A percentile compares a stretch with the other conserved stretches of the same genome.
These are phyloP conservation scores for Lepeophtheirus nordmannii DNA, from an alignment of 2,888 invertebrate species.

Conservation along the genomic window DNA sequence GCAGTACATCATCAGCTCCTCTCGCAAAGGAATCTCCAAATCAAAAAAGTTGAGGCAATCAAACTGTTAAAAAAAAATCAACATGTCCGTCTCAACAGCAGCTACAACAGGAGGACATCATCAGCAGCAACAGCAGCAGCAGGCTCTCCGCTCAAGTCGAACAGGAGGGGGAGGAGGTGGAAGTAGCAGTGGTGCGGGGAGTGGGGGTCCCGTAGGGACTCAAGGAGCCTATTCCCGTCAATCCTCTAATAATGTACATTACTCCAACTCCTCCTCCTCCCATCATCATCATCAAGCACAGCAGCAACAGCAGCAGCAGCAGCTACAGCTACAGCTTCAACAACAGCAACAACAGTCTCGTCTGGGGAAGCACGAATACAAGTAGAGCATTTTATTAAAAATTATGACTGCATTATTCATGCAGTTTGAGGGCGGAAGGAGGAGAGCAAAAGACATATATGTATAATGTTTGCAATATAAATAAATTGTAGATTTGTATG, in stretches of 20 bases:
- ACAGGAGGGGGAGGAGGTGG: no score
- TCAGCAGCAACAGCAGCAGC: no score
- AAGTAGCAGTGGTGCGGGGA: not conserved
- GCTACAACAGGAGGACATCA: not conserved
- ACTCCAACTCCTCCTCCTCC: not conserved
- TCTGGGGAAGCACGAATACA: not conserved
- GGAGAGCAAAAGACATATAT: no score
- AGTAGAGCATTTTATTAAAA: not conserved
- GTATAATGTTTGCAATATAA: no score
- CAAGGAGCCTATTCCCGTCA: not conserved
- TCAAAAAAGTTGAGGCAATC: no score
- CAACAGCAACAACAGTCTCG: not conserved
- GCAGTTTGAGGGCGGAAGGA: no score
- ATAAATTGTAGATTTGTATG: no score
- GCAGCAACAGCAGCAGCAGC: not conserved
- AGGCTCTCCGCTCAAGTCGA: no score
- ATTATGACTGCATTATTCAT: not conserved
- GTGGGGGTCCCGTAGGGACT: not conserved
- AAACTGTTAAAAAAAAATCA: not conserved
- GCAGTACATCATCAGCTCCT: no score
- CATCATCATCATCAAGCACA: not conserved
- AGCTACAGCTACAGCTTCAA: not conserved
- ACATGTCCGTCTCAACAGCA: not conserved
- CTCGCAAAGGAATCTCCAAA: no score
- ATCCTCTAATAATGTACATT: not conserved